phyloP scores from a whole-genome alignment of 2,888 invertebrate genomes.

The Diarsia brunnea region DNA sequence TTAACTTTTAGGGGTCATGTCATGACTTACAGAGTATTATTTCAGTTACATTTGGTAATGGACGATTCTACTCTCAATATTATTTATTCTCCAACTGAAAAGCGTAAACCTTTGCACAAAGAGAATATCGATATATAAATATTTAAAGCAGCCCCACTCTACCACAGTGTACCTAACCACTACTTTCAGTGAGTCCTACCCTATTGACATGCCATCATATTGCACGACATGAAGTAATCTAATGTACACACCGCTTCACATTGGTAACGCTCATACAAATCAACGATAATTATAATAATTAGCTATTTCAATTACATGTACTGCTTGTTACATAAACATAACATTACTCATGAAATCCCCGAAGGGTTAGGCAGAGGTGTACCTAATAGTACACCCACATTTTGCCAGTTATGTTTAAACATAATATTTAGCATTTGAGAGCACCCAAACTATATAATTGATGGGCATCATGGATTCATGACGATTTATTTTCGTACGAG shows the following conservation, averaged over 20 bases:
- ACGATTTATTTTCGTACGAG: not conserved
- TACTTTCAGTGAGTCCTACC: slow-evolving; percentile 29
- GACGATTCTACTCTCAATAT: slow-evolving; percentile 56
- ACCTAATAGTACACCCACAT: no score
- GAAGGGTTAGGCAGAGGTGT: no score
- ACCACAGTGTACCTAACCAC: slow-evolving; percentile 40
- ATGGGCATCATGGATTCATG: not conserved
- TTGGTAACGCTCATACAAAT: not conserved
- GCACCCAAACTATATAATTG: not conserved
- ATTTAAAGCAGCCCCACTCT: slow-evolving; percentile 39
- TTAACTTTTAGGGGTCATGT: slow-evolving; percentile 24
- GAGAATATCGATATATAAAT: slow-evolving; percentile 32
- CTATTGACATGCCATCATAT: not conserved
- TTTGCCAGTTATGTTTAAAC: no score
- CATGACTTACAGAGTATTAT: slow-evolving; percentile 45
- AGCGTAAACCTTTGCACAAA: slow-evolving; percentile 30
- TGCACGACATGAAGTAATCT: not conserved
- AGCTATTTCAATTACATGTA: not conserved
- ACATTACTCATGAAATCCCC: no score
- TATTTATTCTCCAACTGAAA: slow-evolving; percentile 28
- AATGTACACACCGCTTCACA: not conserved
- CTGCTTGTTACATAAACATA: no score
- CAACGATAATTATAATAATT: not conserved
- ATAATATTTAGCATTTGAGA: not conserved
- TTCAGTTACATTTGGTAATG: slow-evolving; percentile 53